Evolutionary conservation across 2,888 invertebrate genomes (phyloP), one percentile per base, ranked within the genome.

Genomic region (Sphecodes monilicornis): DNA sequence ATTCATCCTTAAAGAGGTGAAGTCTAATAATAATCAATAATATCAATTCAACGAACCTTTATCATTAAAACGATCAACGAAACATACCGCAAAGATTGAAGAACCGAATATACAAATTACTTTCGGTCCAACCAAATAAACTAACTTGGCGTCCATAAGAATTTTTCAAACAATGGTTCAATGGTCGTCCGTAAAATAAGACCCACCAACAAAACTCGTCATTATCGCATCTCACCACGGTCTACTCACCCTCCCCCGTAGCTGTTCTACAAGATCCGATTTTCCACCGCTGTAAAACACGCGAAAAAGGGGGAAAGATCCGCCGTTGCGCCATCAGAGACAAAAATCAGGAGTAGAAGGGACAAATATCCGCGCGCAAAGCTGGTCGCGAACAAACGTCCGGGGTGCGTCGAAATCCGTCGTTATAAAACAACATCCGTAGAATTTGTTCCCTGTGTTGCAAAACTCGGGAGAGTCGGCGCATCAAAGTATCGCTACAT

Each of bases 401-500:
- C n/a, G 39, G n/a, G 11, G n/a, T 32, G 74, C 60, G 72, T 60
- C 71, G 84, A 83, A 83, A 84, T 84, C 78, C 78, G 50, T 36
- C 68, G 78, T 84, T 84, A 79, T 79, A 73, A 85, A 85, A 84
- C 78, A 84, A 78, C 78, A 85, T 84, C 76, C 60, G 78, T 74
- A 68, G 75, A 84, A 79, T 84, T 85, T 76, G 84, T 85, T 84
- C 79, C 60, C 72, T 41, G 72, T 79, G 83, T 78, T 73, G 72
- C 76, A 54, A 78, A 85, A 76, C 85, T 82, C 72, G 57, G 29
- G 68, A 43, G 57, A 29, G 26, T 46, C 36, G 22, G 50, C 75
- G 70, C 76, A 74, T 76, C 68, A 72, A 84, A 84, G 78, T 75
- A 68, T 78, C 77, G 36, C 70, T 32, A 73, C n/a, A n/a, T 54